A percentile compares a stretch with the other conserved stretches of the same genome.
Conservation (phyloP, 2,888 invertebrate genomes). For the Gerosis bhagava region DNA sequence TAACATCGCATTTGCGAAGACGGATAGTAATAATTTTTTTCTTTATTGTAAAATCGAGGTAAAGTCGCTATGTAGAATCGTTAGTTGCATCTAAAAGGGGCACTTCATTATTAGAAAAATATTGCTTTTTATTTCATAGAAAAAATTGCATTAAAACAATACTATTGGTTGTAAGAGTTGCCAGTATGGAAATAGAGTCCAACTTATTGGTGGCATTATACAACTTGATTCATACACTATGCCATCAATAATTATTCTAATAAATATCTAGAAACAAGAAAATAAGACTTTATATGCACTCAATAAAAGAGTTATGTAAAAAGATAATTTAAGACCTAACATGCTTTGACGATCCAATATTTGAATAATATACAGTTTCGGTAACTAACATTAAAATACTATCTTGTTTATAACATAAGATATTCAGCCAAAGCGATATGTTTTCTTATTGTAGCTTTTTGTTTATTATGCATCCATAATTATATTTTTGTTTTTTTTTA, state of each 20-base stretch:
- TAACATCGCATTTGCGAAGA: slow-evolving; percentile 2
- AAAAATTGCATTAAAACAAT: slow-evolving; percentile 56
- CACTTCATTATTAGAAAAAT: slow-evolving; percentile 63
- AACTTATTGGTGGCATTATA: no score
- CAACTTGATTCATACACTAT: no score
- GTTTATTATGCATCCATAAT: slow-evolving; percentile 56
- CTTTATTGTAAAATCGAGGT: slow-evolving; percentile 26
- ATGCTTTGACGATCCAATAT: background rate
- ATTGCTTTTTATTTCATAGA: slow-evolving; percentile 60
- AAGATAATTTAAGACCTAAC: background rate
- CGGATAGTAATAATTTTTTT: slow-evolving; percentile 2
- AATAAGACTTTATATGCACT: no score
- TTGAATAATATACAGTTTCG: slow-evolving; percentile 35
- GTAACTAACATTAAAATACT: slow-evolving; percentile 53
- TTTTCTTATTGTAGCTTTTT: slow-evolving; percentile 77
- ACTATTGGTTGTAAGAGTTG: slow-evolving; percentile 37
- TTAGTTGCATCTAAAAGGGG: slow-evolving; percentile 21
- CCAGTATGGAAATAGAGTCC: no score
- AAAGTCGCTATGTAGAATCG: slow-evolving; percentile 33
- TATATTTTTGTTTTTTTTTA: slow-evolving; percentile 55
- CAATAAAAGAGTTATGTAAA: no score
- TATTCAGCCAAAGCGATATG: slow-evolving; percentile 77
- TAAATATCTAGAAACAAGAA: no score
- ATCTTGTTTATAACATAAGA: slow-evolving; percentile 47
- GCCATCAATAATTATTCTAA: no score